Evolutionary conservation across 1,140 invertebrate species (phyloP), one percentile per base, ranked within the genome.

Genomic region (Macrobrachium rosenbergii): DNA sequence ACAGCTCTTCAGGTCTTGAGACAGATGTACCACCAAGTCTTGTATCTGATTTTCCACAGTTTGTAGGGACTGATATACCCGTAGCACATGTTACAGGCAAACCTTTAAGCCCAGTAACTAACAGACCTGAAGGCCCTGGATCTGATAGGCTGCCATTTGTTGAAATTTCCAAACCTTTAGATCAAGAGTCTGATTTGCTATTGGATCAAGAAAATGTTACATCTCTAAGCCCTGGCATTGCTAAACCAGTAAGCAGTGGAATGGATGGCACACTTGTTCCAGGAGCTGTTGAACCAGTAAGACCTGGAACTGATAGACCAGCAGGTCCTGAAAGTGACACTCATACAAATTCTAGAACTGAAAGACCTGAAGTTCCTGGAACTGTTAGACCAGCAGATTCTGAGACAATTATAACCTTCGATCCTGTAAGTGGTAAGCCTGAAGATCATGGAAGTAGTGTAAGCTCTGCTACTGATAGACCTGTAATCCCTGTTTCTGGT

Each of bases 71-170:
- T 0, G 11, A 45, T 10, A 37, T 5, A 28, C 21, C 69, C 11
- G 2, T 73, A 19, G 23, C 3, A 16, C 23, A 37, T 37, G 14
- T 19, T 19, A 45, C 37, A 11, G 73, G 21, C 73, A 75, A 52
- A 75, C 73, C 73, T n/a, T 19, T 75, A n/a, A 19, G 45, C 58
- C 73, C 73, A 43, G 28, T 3, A 37, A 75, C 73, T 75, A 52
- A 75, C 73, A 75, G 37, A 75, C 73, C 73, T 52, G 8, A 52
- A 52, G 73, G 5, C 58, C 5, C 37, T 75, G 37, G 14, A 37
- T 52, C 73, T 75, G 73, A 75, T 52, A 75, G 73, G 58, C 73
- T 43, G 10, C 5, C n/a, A 10, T 5, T 5, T 45, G 17, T 52
- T 37, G 7, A 45, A 37, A 45, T 52, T n/a, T 37, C 43, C 11